phyloP scores from a whole-genome alignment of 1,140 invertebrate genomes.

The Sarcophaga peregrina region DNA sequence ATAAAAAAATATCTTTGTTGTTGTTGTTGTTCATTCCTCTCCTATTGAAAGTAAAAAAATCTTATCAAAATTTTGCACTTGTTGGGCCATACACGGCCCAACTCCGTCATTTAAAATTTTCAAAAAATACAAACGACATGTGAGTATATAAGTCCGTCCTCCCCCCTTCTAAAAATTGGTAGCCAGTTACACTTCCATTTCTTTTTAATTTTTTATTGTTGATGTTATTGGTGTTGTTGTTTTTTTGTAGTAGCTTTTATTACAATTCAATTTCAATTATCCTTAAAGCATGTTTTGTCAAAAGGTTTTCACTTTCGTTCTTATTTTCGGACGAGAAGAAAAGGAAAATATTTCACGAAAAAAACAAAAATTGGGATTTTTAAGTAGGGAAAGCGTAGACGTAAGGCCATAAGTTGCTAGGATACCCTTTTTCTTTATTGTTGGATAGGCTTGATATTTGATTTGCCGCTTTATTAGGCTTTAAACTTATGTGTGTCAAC shows the following conservation, averaged over 20 bases:
- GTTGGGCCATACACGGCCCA: not conserved
- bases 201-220: too few relatives aligned
- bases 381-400: not conserved
- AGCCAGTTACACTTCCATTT: too few relatives aligned
- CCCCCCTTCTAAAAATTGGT: not conserved
- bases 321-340: not conserved
- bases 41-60: not conserved
- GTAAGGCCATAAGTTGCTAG: conserved; percentile 10
- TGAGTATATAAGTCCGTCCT: not conserved
- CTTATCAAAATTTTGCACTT: conserved; percentile 40
- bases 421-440: conserved; percentile 23
- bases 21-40: not conserved
- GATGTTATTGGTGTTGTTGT: not conserved
- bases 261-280: conserved; percentile 36
- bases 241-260: too few relatives aligned
- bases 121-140: not conserved
- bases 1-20: conserved; percentile 1
- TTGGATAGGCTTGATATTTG: conserved; percentile 35
- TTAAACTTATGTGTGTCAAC: not conserved
- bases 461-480: conserved; percentile 14
- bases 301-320: not conserved
- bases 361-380: not conserved
- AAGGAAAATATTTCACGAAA: not conserved
- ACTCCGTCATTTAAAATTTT: not conserved
- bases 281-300: conserved; percentile 31